phyloP scores from a whole-genome alignment of 1,140 invertebrate genomes.

The Gryllus bimaculatus region DNA sequence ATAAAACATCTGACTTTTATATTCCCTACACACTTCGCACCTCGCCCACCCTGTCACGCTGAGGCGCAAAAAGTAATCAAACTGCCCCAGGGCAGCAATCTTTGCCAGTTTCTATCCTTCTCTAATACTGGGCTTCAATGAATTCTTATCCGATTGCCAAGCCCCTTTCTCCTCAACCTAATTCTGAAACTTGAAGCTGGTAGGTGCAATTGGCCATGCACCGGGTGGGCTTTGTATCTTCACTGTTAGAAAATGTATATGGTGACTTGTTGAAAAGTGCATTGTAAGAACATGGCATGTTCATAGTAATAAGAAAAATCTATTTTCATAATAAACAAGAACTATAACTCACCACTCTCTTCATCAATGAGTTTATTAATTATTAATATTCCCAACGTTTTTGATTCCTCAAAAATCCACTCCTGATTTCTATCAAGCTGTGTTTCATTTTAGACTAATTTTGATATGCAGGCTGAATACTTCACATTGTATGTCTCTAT shows the following conservation, averaged over 20 bases:
- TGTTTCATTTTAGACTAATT: too few relatives aligned
- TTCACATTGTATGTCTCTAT: too few relatives aligned
- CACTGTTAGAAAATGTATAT: not conserved
- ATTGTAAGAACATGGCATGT: slow-evolving; percentile 4
- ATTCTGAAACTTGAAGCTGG: not conserved
- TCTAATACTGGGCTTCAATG: not conserved
- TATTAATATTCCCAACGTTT: too few relatives aligned
- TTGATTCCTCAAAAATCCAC: too few relatives aligned
- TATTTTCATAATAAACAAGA: not conserved
- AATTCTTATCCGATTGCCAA: not conserved
- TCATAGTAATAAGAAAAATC: not conserved
- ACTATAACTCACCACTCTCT: not conserved
- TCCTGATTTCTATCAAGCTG: too few relatives aligned
- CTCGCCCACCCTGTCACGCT: not conserved
- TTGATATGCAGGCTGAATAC: too few relatives aligned
- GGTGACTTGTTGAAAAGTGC: not conserved
- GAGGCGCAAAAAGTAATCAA: too few relatives aligned
- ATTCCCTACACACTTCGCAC: not conserved
- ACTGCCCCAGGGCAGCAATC: not conserved
- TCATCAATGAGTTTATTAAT: not conserved
- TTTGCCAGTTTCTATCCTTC: not conserved
- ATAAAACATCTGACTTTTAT: not conserved
- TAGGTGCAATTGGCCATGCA: not conserved
- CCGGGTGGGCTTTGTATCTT: not conserved
- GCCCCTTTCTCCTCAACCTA: not conserved